A percentile compares a stretch with the other conserved stretches of the same genome.
Conservation (phyloP, 2,797 vertebrate genomes). For the Meda fulgida region DNA sequence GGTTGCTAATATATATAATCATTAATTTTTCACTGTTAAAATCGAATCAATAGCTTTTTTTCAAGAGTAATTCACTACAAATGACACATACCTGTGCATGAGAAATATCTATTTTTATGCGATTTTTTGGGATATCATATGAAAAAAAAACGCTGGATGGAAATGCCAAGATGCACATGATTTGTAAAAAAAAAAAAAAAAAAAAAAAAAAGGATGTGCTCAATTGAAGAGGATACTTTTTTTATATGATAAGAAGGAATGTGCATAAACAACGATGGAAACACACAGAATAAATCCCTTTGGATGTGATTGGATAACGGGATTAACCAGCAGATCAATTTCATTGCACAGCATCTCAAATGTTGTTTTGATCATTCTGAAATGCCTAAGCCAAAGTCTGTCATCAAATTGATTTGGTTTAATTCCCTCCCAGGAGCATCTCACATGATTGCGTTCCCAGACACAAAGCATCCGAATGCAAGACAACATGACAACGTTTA, state of each 20-base stretch:
- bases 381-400: background rate
- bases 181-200: background rate
- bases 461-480: background rate
- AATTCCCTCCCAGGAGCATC: background rate
- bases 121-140: no score
- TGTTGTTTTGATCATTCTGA: background rate
- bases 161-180: background rate
- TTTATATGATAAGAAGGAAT: background rate
- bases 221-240: background rate
- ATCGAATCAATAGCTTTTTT: background rate
- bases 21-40: slow-evolving; percentile 7
- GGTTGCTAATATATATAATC: slow-evolving; percentile 29
- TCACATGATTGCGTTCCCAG: background rate
- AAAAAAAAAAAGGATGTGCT: background rate
- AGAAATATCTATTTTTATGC: background rate
- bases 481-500: background rate
- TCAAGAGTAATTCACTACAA: background rate
- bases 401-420: background rate
- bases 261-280: background rate
- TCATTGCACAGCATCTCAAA: background rate
- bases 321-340: background rate
- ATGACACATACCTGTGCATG: background rate
- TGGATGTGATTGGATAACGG: background rate
- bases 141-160: no score
- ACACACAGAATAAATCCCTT: background rate